Percentiles rank a stretch among this genome's conserved stretches.
Conservation (phyloP, 92 coral and sea anemone genomes). For the Galaxea fascicularis region DNA sequence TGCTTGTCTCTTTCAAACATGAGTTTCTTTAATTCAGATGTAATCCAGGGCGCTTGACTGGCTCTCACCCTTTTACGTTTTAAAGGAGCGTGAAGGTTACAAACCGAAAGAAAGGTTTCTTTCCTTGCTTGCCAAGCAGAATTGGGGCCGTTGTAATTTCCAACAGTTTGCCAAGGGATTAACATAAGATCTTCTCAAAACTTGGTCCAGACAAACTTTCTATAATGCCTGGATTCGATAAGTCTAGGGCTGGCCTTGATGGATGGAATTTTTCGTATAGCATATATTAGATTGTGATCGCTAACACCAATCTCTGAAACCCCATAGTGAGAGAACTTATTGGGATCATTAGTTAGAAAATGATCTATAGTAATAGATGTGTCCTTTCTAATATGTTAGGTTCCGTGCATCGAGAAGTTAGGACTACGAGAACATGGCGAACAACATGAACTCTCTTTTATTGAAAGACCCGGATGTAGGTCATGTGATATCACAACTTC, state of each 20-base stretch:
- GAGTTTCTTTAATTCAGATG: constrained; percentile 25
- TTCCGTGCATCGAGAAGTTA: too few relatives aligned
- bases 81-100: constrained; percentile 34
- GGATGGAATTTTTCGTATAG: constrained; percentile 34
- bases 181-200: constrained; percentile 46
- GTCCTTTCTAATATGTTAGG: constrained; percentile 2
- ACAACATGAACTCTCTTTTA: too few relatives aligned
- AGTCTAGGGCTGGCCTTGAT: constrained; percentile 31
- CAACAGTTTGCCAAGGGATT: constrained; percentile 37
- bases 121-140: constrained; percentile 33
- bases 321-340: constrained; percentile 25
- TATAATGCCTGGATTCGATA: constrained; percentile 31
- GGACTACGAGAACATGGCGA: too few relatives aligned
- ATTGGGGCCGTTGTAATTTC: constrained; percentile 38
- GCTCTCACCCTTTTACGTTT: constrained; percentile 35
- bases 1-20: constrained; percentile 30
- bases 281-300: constrained; percentile 30
- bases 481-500: too few relatives aligned
- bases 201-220: constrained; percentile 20
- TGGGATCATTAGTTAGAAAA: constrained; percentile 22
- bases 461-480: too few relatives aligned
- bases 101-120: constrained; percentile 30
- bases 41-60: constrained; percentile 29
- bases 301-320: constrained; percentile 47
- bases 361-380: constrained; percentile 23